Base-by-base conservation (phyloP, 2,888 invertebrate species). In the Venustoraphidia nigricollis region DNA sequence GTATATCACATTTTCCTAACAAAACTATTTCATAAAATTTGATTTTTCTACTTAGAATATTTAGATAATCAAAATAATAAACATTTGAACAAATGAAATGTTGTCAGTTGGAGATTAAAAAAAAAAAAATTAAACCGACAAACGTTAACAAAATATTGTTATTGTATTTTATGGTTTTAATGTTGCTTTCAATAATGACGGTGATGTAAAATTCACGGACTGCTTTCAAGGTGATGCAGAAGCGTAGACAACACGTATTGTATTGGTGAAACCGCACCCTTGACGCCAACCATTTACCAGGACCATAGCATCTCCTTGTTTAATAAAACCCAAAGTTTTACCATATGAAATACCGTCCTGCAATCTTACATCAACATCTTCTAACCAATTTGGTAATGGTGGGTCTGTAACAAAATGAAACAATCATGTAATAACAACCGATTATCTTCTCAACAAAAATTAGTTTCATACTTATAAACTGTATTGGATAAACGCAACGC, bases 241-340 rank as follows among this genome's bases (percentile, higher is more conserved):
- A 6, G 70, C 75, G 55, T 79, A 79, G 10, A 76, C 62, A 3
- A 86, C 67, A 53, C 79, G 70, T 70, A 84, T 73, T 1, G 78
- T 78, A 60, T 86, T 84, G 1, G 82, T 80, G 58, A 75, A 79
- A 0, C 81, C 82, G 1, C 77, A 67, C 1, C 81, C 81, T 49
- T 77, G 76, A 54, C 73, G 73, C 73, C 81, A 81, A 1, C 85
- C 82, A n/a, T 77, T 81, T 10, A 89, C 72, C 13, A 83, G 65
- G 17, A 88, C 72, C 5, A 89, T 59, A 1, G 78, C 75, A 59
- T 88, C 84, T 1, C 83, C 83, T 10, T 72, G 68, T 53, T 75
- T 69, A 36, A 88, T 67, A 58, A 83, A 81, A 1, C 79, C 79
- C 38, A 69, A 66, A 9, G 67, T 65, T 61, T 79, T 76, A 6